Conservation (phyloP, 2,888 invertebrate genomes). For the Ligdia adustata region DNA sequence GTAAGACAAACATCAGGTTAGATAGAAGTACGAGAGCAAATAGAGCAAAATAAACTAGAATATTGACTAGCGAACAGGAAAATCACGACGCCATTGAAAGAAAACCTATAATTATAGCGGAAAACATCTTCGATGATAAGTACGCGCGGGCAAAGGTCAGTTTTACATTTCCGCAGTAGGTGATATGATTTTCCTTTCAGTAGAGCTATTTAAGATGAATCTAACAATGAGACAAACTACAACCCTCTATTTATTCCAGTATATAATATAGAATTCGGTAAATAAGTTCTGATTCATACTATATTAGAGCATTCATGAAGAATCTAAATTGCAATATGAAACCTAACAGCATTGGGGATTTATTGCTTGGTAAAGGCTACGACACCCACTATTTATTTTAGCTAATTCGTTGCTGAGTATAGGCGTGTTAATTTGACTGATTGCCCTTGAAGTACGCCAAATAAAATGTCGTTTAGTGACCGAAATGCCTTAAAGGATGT, state of each 20-base stretch:
- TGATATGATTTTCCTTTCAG: background rate
- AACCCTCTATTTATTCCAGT: no score
- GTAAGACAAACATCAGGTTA: constrained; percentile 20
- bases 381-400: no score
- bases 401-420: no score
- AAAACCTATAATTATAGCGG: constrained; percentile 26
- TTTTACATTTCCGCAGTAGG: constrained; percentile 5
- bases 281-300: no score
- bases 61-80: constrained; percentile 24
- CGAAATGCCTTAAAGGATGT: constrained; percentile 14
- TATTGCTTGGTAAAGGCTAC: constrained; percentile 9
- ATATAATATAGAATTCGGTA: no score
- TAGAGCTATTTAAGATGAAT: no score
- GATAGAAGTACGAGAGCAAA: constrained; percentile 23
- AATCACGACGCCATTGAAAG: constrained; percentile 19
- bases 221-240: no score
- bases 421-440: constrained; percentile 1
- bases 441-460: constrained; percentile 12
- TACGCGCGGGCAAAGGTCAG: constrained; percentile 14
- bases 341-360: constrained; percentile 6
- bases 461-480: constrained; percentile 7
- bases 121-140: constrained; percentile 19
- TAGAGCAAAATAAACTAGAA: constrained; percentile 22
- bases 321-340: constrained; percentile 11
- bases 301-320: no score